Base-by-base conservation (phyloP, 2,797 vertebrate species). In the Caiman crocodilus region DNA sequence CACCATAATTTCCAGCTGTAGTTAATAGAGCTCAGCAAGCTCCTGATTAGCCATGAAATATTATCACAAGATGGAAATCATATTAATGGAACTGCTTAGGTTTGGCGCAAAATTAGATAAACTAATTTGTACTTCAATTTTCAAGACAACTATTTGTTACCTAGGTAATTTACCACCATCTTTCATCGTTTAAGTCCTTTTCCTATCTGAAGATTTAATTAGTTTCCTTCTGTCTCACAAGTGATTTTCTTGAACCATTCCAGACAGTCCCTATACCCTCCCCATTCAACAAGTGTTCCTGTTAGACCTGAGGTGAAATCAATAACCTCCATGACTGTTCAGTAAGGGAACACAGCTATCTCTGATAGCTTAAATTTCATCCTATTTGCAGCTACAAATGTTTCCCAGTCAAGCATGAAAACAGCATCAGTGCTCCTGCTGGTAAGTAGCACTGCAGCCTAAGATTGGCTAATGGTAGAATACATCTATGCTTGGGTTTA, bases 331-430 rank as follows among this genome's bases (percentile, higher is more conserved):
- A 84, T 85, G 90, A 74, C 89, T 88, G 88, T 85, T 95, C 96
- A 90, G 91, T 89, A 85, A 94, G 94, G 92, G 81, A 94, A 94
- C 4, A 2, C 55, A 87, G 83, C 79, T 92, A 93, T 97, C 94
- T 96, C 91, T 82, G 92, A 89, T 90, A 93, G 93, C n/a, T n/a
- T n/a, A n/a, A n/a, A n/a, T n/a, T n/a, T n/a, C n/a, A n/a, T n/a
- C n/a, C n/a, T n/a, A n/a, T n/a, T n/a, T n/a, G n/a, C n/a, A n/a
- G n/a, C 95, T 92, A 90, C 82, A 82, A 98, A 97, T 83, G 71
- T 94, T 98, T 97, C 95, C 87, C 95, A 97, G 93, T 97, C 97
- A 97, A 97, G 98, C 98, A 97, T 98, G 98, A 98, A 98, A 98
- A 97, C 94, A 96, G 85, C 91, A 95, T 94, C 78, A 64, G 92